Conservation (phyloP, 1,140 invertebrate genomes). For the Melipona quadrifasciata region DNA sequence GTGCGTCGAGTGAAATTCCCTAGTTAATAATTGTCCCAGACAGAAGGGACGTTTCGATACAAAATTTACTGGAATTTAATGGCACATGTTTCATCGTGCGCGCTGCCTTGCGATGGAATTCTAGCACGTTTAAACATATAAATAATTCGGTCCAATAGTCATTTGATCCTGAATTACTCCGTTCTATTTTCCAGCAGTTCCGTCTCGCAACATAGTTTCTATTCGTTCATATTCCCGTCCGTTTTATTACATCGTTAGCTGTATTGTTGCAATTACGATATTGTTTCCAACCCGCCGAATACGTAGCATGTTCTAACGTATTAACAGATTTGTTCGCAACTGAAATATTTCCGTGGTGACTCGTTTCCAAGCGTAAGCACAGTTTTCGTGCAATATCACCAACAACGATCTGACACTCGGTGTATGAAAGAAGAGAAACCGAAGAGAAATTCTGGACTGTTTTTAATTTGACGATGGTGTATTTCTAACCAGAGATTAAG, state of each 20-base stretch:
- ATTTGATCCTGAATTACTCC: not conserved
- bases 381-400: not conserved
- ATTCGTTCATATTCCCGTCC: not conserved
- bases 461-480: too few relatives aligned
- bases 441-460: not conserved
- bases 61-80: not conserved
- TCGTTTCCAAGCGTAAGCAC: not conserved
- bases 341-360: not conserved
- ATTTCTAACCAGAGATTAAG: not conserved
- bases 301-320: not conserved
- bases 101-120: not conserved
- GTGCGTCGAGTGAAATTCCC: not conserved
- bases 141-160: not conserved
- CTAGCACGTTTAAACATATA: not conserved
- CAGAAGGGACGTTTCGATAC: too few relatives aligned
- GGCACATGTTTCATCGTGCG: too few relatives aligned
- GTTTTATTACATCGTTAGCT: conserved; percentile 13
- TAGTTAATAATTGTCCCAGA: not conserved
- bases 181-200: not conserved
- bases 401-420: not conserved
- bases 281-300: not conserved
- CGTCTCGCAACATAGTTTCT: not conserved
- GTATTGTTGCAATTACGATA: conserved; percentile 1
- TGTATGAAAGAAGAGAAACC: not conserved
- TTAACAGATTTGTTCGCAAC: not conserved